A percentile compares a stretch with the other conserved stretches of the same genome.
phyloP scores from a whole-genome alignment of 2,113 vertebrate genomes.

The Mesocricetus auratus region DNA sequence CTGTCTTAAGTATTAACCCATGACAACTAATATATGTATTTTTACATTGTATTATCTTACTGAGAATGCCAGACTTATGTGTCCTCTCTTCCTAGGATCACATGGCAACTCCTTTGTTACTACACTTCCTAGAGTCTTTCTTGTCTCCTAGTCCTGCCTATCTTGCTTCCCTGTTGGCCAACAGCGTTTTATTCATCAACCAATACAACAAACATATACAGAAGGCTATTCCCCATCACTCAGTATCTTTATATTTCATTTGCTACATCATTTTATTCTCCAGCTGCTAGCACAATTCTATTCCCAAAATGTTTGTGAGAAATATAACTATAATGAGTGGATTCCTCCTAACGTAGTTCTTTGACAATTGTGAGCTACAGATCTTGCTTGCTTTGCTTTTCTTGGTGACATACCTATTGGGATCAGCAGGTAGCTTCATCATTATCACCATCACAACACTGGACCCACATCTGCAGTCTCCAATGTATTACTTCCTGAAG shows the following conservation, averaged over 20 bases:
- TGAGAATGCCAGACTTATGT: too few species aligned
- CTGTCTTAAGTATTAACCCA: too few species aligned
- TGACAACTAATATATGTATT: too few species aligned
- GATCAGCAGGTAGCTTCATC: constrained; percentile 56
- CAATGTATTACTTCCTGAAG: constrained; percentile 74
- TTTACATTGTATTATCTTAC: too few species aligned
- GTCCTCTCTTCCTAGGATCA: too few species aligned
- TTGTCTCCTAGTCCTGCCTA: too few species aligned
- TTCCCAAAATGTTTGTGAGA: neutral
- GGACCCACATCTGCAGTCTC: constrained; percentile 57
- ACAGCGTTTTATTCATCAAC: too few species aligned
- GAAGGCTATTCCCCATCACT: too few species aligned
- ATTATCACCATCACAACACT: constrained; percentile 53
- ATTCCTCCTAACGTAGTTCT: constrained; percentile 72
- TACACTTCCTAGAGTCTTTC: too few species aligned
- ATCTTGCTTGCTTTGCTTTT: constrained; percentile 55
- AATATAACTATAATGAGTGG: constrained; percentile 33
- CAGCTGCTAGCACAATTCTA: neutral
- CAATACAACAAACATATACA: too few species aligned
- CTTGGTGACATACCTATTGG: constrained; percentile 51
- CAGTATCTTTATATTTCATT: neutral
- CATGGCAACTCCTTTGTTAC: too few species aligned
- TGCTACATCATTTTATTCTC: neutral
- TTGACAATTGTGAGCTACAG: neutral
- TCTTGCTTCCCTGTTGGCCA: too few species aligned